Percentiles rank a stretch among this genome's conserved stretches.
Conservation (phyloP, 2,113 vertebrate genomes). For the Girardinichthys multiradiatus region DNA sequence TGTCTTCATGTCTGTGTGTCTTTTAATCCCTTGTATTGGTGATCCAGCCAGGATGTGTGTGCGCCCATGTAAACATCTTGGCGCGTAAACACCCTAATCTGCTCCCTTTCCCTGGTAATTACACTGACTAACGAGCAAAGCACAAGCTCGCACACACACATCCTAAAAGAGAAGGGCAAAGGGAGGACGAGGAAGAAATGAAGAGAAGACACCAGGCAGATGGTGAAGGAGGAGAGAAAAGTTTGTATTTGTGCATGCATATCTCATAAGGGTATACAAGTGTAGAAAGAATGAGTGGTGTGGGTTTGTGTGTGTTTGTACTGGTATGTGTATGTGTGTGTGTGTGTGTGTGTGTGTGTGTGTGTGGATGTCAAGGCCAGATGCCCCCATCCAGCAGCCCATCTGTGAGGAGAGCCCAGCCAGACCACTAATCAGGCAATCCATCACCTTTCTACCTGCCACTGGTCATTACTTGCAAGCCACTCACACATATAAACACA, state of each 20-base stretch:
- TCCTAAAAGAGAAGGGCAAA: constrained; percentile 24
- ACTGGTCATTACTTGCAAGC: constrained; percentile 59
- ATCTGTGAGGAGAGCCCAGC: constrained; percentile 78
- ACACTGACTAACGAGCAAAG: constrained; percentile 73
- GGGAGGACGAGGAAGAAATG: constrained; percentile 32
- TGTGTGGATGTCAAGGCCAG: constrained; percentile 60
- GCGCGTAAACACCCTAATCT: constrained; percentile 69
- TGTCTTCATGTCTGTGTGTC: not conserved
- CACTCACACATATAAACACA: constrained; percentile 45
- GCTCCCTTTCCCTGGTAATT: constrained; percentile 73
- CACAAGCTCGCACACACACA: constrained; percentile 16
- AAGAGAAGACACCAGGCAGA: constrained; percentile 49
- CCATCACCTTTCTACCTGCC: constrained; percentile 78
- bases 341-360: constrained; percentile 14
- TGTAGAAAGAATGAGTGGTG: constrained; percentile 4
- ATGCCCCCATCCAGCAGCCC: constrained; percentile 71
- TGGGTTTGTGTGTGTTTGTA: constrained; percentile 1
- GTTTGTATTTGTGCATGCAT: constrained; percentile 36
- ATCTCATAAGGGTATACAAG: constrained; percentile 12
- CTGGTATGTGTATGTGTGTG: constrained; percentile 4
- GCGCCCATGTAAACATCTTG: constrained; percentile 70
- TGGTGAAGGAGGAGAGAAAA: constrained; percentile 39
- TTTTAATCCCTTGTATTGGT: constrained; percentile 33
- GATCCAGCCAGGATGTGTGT: constrained; percentile 52
- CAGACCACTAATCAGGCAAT: constrained; percentile 80